These are phyloP conservation scores for Gymnothorax reevesii DNA, from an alignment of 2,797 vertebrate genomes.

Conservation along the genomic window DNA sequence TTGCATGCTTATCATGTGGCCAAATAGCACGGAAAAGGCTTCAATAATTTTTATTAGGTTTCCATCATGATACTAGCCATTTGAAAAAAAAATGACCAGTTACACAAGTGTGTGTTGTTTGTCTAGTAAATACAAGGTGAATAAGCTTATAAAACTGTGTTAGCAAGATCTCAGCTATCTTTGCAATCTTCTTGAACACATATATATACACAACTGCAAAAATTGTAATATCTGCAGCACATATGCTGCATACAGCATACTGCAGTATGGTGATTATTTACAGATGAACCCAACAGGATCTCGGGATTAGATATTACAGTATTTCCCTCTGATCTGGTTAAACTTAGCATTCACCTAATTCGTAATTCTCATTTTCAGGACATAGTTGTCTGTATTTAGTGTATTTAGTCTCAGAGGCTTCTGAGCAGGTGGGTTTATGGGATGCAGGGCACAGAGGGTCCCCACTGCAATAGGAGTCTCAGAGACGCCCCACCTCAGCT, in stretches of 20 bases:
- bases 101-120: too few species aligned
- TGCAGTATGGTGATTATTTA: neutral
- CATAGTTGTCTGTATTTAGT: neutral
- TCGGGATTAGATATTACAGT: neutral
- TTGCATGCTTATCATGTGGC: too few species aligned
- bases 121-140: too few species aligned
- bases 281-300: neutral
- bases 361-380: neutral
- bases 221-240: too few species aligned
- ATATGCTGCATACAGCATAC: too few species aligned
- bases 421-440: neutral
- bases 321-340: neutral
- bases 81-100: too few species aligned
- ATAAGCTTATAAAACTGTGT: too few species aligned
- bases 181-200: neutral
- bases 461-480: neutral
- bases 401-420: neutral
- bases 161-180: neutral
- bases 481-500: conserved; percentile 48
- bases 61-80: too few species aligned
- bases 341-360: neutral
- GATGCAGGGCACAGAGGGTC: conserved; percentile 8
- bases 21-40: too few species aligned
- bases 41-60: too few species aligned
- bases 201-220: neutral